A percentile compares a stretch with the other conserved stretches of the same genome.
Evolutionary conservation across 2,888 invertebrate genomes (phyloP).

Genomic region (Odontomyia ornata): DNA sequence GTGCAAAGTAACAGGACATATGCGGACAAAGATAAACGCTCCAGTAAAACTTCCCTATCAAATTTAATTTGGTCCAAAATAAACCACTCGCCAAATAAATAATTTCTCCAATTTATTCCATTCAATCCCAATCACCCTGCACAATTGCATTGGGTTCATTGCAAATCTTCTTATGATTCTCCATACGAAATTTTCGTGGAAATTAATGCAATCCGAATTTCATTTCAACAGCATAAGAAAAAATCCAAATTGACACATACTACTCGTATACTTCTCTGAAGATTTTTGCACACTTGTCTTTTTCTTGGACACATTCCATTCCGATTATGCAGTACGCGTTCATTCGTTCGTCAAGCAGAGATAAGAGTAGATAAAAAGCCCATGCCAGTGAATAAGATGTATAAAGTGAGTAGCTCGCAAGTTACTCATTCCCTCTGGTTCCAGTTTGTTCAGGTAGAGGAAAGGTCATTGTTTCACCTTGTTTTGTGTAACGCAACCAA

Average conservation of each 20-base stretch:
- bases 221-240: neutral
- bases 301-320: constrained; percentile 20
- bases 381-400: neutral
- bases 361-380: neutral
- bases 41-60: too few species aligned
- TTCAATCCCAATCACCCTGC: too few species aligned
- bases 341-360: constrained; percentile 2
- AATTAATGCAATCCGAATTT: neutral
- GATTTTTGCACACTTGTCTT: constrained; percentile 1
- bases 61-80: too few species aligned
- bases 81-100: too few species aligned
- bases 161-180: neutral
- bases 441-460: constrained; percentile 13
- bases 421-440: constrained; percentile 10
- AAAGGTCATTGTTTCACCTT: constrained; percentile 43
- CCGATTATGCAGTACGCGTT: constrained; percentile 9
- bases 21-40: too few species aligned
- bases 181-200: neutral
- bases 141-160: too few species aligned
- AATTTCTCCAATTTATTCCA: too few species aligned
- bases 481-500: neutral
- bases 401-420: neutral
- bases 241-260: neutral
- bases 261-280: neutral
- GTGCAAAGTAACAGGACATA: too few species aligned